phyloP scores from a whole-genome alignment of 2,797 vertebrate genomes.

The Erpetoichthys calabaricus region DNA sequence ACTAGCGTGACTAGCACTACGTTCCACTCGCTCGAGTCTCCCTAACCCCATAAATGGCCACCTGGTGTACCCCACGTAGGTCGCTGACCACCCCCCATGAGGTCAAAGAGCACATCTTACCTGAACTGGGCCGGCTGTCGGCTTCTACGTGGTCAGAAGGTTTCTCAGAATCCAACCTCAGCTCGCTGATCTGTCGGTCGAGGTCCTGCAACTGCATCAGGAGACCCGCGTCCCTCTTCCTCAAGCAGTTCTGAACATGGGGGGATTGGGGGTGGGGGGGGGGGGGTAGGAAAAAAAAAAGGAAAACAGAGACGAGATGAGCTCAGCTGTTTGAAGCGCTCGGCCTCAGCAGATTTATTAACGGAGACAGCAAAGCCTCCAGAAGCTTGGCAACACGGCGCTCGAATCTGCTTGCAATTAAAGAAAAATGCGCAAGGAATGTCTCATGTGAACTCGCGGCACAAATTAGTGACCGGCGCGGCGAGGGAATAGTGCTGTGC shows the following conservation, averaged over 20 bases:
- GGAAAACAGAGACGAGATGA: no score
- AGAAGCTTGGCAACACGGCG: slow-evolving; percentile 2
- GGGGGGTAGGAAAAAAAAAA: no score
- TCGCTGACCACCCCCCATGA: no score
- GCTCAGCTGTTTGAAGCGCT: background rate
- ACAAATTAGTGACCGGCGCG: no score
- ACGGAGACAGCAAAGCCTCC: slow-evolving; percentile 7
- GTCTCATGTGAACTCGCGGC: background rate
- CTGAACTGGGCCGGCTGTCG: slow-evolving; percentile 89
- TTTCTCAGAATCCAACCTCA: slow-evolving; percentile 70
- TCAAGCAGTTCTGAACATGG: slow-evolving; percentile 66
- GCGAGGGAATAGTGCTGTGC: no score
- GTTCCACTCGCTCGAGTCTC: no score
- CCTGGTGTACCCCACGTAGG: no score
- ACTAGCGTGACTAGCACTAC: no score
- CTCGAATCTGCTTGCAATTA: slow-evolving; percentile 13
- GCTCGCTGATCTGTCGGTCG: slow-evolving; percentile 81
- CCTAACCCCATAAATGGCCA: no score
- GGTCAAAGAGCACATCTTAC: slow-evolving; percentile 30
- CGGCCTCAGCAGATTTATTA: slow-evolving; percentile 3
- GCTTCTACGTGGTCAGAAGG: slow-evolving; percentile 64
- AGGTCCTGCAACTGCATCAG: slow-evolving; percentile 78
- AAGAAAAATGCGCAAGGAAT: slow-evolving; percentile 7
- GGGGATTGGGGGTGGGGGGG: background rate
- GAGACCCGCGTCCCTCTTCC: slow-evolving; percentile 71